Conservation (phyloP, 30 jellyfish, hydroid and myxozoan species). For the Hydractinia symbiolongicarpus region DNA sequence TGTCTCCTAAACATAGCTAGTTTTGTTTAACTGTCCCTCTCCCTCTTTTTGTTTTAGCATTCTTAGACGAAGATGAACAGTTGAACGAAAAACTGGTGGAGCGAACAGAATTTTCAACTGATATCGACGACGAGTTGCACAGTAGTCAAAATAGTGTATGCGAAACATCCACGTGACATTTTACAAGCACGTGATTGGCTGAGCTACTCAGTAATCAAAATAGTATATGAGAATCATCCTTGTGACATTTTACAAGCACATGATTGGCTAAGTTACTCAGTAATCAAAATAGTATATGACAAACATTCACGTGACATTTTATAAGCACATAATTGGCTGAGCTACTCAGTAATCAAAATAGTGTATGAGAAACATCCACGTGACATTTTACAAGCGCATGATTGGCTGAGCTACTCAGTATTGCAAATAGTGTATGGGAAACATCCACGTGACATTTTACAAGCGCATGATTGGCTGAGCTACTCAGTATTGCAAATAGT, state of each 20-base stretch:
- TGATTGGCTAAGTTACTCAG: not conserved
- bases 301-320: not conserved
- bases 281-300: not conserved
- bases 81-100: not conserved
- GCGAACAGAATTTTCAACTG: not conserved
- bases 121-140: conserved; percentile 8
- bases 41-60: not conserved
- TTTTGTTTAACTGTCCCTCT: not conserved
- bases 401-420: too few relatives aligned
- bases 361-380: not conserved
- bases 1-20: too few relatives aligned
- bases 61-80: conserved; percentile 1
- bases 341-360: not conserved
- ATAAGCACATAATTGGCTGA: not conserved
- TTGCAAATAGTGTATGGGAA: too few relatives aligned
- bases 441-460: too few relatives aligned
- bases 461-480: too few relatives aligned
- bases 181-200: too few relatives aligned
- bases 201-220: not conserved
- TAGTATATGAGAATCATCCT: not conserved
- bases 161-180: conserved; percentile 8
- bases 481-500: too few relatives aligned
- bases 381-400: too few relatives aligned
- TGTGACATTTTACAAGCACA: not conserved
- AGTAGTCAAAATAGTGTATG: not conserved